Evolutionary conservation across 2,113 vertebrate species (phyloP).

Genomic region (Xenopus borealis): DNA sequence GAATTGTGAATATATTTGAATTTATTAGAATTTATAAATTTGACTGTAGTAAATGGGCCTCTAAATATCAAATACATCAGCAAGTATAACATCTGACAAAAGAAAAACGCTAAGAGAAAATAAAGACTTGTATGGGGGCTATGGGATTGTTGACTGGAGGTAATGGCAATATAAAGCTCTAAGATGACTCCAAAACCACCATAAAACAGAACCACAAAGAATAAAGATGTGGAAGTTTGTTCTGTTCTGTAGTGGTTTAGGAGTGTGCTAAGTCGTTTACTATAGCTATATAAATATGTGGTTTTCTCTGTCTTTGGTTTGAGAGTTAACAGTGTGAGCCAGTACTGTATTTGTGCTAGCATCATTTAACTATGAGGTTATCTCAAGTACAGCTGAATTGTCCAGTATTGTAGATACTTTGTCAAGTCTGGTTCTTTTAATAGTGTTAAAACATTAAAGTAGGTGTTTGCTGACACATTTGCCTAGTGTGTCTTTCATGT

Average conservation of each 20-base stretch:
- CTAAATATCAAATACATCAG: too few species aligned
- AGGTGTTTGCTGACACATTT: conserved; percentile 39
- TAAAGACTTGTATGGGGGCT: too few species aligned
- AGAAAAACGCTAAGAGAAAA: too few species aligned
- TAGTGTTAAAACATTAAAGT: conserved; percentile 21
- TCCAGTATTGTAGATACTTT: neutral
- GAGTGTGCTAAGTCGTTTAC: too few species aligned
- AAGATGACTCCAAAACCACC: neutral
- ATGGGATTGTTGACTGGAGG: too few species aligned
- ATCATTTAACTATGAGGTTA: conserved; percentile 3
- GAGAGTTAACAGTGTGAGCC: neutral
- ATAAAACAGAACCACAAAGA: neutral
- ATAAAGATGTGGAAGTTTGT: neutral
- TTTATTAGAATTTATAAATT: too few species aligned
- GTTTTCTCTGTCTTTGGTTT: neutral
- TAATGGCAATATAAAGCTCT: too few species aligned
- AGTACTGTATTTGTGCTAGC: conserved; percentile 5
- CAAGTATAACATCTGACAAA: too few species aligned
- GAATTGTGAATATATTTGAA: too few species aligned
- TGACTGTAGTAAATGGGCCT: too few species aligned
- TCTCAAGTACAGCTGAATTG: conserved; percentile 7
- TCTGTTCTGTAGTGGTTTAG: neutral
- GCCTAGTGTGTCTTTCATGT: conserved; percentile 31
- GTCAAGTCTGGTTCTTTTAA: conserved; percentile 8
- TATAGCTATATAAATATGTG: conserved; percentile 6